Base-by-base conservation (phyloP, 2,797 vertebrate species). In the Sebastes flavidus region DNA sequence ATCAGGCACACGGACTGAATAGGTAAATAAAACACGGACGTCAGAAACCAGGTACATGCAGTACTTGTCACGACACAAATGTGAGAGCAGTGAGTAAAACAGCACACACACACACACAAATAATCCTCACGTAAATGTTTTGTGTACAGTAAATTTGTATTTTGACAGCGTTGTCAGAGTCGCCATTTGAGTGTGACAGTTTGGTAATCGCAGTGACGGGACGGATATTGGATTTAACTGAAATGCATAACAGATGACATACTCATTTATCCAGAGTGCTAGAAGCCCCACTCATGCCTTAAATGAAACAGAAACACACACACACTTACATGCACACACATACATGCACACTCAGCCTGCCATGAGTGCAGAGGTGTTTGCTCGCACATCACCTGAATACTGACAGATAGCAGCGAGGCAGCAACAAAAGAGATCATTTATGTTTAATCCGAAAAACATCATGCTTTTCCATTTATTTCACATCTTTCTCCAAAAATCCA, bases 221-320 rank as follows among this genome's bases (percentile, higher is more conserved):
- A 22, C 62, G 61, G 72, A 85, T 80, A 85, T 86, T 88, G 62
- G 56, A 83, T 88, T 87, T 54, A 77, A 80, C 61, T 87, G 62
- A 83, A 88, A 87, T 73, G 54, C 66, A 84, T 75, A 59, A 72
- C 67, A 77, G 84, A 78, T 83, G 25, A 78, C 80, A 78, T 65
- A 72, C 77, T 83, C 72, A 72, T 83, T n/a, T 70, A 54, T 66
- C 52, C 27, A 34, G 34, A 18, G 25, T 16, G 16, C 38, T 20
- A 34, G n/a, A 61, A 72, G 56, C 34, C 34, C 10, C 13, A 62
- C 61, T 25, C 22, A 13, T 22, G 34, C 16, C 8, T 68, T 29
- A 54, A 52, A 87, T 29, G 25, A 22, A 85, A 65, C 20, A 59
- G 4, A 72, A 8, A 73, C 60, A 70, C 16, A 27, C 38, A 30